These are phyloP conservation scores for Limnephilus lunatus DNA, from an alignment of 2,888 invertebrate genomes.

Conservation along the genomic window DNA sequence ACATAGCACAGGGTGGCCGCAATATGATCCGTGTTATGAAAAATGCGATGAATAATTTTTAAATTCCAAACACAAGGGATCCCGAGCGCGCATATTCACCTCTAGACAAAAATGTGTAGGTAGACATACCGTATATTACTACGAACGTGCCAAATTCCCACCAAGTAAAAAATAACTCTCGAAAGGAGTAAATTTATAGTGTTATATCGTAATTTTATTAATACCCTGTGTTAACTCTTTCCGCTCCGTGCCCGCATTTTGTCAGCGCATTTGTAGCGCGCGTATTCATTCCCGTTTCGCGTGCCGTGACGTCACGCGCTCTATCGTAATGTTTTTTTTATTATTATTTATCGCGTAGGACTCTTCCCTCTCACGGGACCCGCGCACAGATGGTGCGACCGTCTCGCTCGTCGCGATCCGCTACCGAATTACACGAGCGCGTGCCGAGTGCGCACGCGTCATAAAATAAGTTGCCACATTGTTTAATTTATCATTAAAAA, in stretches of 20 bases:
- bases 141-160: background rate
- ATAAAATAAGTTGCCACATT: constrained; percentile 49
- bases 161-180: background rate
- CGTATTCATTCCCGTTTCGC: background rate
- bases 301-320: constrained; percentile 30
- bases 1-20: background rate
- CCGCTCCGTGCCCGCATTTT: background rate
- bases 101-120: background rate
- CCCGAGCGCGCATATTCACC: background rate
- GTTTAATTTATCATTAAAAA: background rate
- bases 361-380: background rate
- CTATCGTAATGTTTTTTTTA: background rate
- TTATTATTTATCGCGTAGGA: background rate
- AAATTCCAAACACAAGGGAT: constrained; percentile 10
- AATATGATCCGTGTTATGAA: background rate
- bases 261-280: background rate
- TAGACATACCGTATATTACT: background rate
- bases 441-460: constrained; percentile 55
- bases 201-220: background rate
- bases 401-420: background rate
- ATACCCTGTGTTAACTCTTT: background rate
- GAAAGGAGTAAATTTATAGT: background rate
- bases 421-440: constrained; percentile 54
- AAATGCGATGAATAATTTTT: constrained; percentile 11
- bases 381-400: background rate